A percentile compares a stretch with the other conserved stretches of the same genome.
Evolutionary conservation across 2,113 vertebrate genomes (phyloP).

Genomic region (Glaucidium brasilianum): DNA sequence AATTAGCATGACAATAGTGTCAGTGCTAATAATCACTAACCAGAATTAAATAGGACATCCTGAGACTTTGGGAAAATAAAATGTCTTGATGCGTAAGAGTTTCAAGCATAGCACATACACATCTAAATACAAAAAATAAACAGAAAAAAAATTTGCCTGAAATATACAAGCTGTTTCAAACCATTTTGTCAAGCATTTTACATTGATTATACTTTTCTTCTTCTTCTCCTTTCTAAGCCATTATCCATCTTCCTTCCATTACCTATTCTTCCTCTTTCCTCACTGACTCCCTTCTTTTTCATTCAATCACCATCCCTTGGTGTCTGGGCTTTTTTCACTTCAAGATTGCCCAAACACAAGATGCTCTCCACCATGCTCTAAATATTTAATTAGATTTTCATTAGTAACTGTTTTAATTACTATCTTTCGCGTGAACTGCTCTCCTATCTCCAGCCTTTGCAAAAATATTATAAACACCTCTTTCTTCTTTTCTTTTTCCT

Average conservation of each 20-base stretch:
- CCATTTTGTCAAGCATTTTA: neutral
- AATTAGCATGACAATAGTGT: constrained; percentile 66
- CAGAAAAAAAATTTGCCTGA: neutral
- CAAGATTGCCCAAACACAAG: neutral
- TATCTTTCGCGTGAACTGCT: neutral
- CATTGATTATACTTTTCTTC: neutral
- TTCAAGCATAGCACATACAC: neutral
- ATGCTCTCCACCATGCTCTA: neutral
- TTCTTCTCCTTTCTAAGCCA: neutral
- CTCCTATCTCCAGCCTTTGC: neutral
- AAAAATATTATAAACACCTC: neutral
- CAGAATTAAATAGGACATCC: constrained; percentile 47
- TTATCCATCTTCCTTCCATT: neutral
- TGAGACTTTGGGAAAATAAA: constrained; percentile 42
- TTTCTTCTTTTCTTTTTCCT: neutral
- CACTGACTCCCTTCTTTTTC: neutral
- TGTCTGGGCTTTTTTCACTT: neutral
- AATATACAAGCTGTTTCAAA: neutral
- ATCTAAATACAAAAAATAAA: neutral
- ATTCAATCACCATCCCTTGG: neutral
- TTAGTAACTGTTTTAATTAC: neutral
- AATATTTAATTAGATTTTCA: neutral
- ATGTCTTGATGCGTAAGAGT: constrained; percentile 23
- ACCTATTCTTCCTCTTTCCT: neutral
- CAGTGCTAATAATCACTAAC: constrained; percentile 56